Percentiles rank a stretch among this genome's conserved stretches.
Conservation (phyloP, 1,140 invertebrate species). For the Chironomus striatipennis region DNA sequence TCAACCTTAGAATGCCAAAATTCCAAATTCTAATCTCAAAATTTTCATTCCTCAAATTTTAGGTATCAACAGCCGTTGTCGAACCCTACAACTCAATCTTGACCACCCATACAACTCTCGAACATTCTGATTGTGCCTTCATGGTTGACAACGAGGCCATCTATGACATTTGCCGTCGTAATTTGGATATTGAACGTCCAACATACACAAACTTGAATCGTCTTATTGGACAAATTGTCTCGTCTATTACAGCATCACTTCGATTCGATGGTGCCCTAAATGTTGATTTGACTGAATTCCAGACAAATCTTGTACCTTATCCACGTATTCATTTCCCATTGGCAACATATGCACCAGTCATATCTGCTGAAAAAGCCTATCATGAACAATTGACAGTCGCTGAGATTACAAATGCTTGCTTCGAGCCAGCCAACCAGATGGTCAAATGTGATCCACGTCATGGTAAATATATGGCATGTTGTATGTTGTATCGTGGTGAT, state of each 20-base stretch:
- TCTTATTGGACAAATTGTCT: slow-evolving; percentile 74
- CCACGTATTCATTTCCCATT: slow-evolving; percentile 73
- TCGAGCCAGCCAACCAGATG: slow-evolving; percentile 78
- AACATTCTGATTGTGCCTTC: slow-evolving; percentile 75
- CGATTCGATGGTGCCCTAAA: slow-evolving; percentile 83
- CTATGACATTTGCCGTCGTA: slow-evolving; percentile 80
- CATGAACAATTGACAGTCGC: slow-evolving; percentile 67
- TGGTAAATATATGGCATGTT: slow-evolving; percentile 81
- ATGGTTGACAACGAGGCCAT: slow-evolving; percentile 87
- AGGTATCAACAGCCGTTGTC: slow-evolving; percentile 73
- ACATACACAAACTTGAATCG: slow-evolving; percentile 73
- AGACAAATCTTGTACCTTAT: slow-evolving; percentile 77
- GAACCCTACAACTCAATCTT: slow-evolving; percentile 78
- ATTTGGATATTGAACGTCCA: slow-evolving; percentile 76
- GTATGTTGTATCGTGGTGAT: slow-evolving; percentile 68
- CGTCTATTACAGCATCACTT: slow-evolving; percentile 76
- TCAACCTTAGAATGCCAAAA: too few species aligned
- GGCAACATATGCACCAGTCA: slow-evolving; percentile 68
- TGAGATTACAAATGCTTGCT: slow-evolving; percentile 74
- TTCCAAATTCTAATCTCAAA: slow-evolving; percentile 69
- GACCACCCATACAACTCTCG: slow-evolving; percentile 70
- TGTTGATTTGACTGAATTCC: slow-evolving; percentile 84
- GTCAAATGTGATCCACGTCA: slow-evolving; percentile 75
- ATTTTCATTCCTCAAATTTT: slow-evolving; percentile 82
- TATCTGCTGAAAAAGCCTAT: slow-evolving; percentile 73